Conservation (phyloP, 2,797 vertebrate species). For the Pseudotriccus pelzelni region DNA sequence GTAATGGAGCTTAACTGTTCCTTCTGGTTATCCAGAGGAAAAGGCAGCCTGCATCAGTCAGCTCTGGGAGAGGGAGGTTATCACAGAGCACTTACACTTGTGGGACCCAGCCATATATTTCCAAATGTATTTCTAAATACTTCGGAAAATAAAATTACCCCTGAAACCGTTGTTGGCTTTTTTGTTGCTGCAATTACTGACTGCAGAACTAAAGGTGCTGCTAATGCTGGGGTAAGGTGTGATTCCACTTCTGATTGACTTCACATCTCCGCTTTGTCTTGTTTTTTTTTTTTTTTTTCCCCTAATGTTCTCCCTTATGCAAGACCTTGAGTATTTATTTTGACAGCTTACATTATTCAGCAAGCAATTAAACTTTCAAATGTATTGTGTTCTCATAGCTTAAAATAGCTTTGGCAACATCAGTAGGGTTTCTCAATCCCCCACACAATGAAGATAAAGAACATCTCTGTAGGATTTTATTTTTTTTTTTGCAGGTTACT, state of each 20-base stretch:
- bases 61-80: background rate
- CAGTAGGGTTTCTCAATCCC: slow-evolving; percentile 54
- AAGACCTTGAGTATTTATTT: slow-evolving; percentile 67
- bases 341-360: slow-evolving; percentile 67
- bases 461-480: background rate
- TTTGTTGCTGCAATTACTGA: background rate
- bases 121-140: background rate
- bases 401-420: slow-evolving; percentile 65
- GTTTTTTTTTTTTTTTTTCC: background rate
- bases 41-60: background rate
- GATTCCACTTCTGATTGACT: slow-evolving; percentile 32
- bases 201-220: background rate
- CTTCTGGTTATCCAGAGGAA: background rate
- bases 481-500: background rate
- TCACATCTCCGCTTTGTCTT: slow-evolving; percentile 2
- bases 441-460: slow-evolving; percentile 46
- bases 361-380: slow-evolving; percentile 70
- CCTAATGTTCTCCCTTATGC: slow-evolving; percentile 35
- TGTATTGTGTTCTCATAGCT: slow-evolving; percentile 62
- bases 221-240: background rate
- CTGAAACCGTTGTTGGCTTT: background rate
- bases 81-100: background rate
- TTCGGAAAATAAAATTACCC: background rate
- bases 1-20: background rate
- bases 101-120: background rate